Base-by-base conservation (phyloP, 2,797 vertebrate species). In the Sphenodon punctatus region DNA sequence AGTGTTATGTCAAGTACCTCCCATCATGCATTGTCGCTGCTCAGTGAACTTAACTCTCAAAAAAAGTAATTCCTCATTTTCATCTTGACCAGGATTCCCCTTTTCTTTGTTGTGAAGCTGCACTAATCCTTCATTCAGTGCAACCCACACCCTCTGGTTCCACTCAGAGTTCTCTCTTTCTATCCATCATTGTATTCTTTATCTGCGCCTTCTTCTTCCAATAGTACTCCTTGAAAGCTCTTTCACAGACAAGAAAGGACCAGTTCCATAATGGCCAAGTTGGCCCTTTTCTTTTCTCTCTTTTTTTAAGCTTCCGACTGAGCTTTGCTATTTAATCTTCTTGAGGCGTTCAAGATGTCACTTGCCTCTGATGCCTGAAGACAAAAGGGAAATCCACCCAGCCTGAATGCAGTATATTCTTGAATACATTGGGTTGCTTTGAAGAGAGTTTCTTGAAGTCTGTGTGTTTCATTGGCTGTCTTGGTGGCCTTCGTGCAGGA, bases 251-350 rank as follows among this genome's bases (percentile, higher is more conserved):
- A 97, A 97, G 96, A 97, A 97, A 94, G 93, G 94, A 94, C 95
- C 96, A 94, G 95, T 93, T 96, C 97, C 93, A 97, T 97, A 97
- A 97, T 95, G 94, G 94, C 93, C 94, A 93, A 95, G 90, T 92
- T 95, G 94, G 94, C 93, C 94, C 96, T 96, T 96, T 95, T 95
- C 96, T 95, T 96, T 95, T 97, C 94, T 93, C 91, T 88, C 89
- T 94, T 95, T 95, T 95, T 97, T 96, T 95, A 95, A 97, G 97
- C 97, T 98, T 98, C 97, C 96, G 97, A 98, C 96, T 89, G 96
- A 97, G 98, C 97, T 96, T 94, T 96, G 97, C 97, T 97, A 98
- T 98, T 99, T 99, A 98, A 99, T 99, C 98, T 99, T 98, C 97
- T 97, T 93, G 97, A 98, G 97, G 97, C 97, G 97, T 98, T 98